Evolutionary conservation across 2,113 vertebrate species (phyloP).

Genomic region (Falco punctatus): DNA sequence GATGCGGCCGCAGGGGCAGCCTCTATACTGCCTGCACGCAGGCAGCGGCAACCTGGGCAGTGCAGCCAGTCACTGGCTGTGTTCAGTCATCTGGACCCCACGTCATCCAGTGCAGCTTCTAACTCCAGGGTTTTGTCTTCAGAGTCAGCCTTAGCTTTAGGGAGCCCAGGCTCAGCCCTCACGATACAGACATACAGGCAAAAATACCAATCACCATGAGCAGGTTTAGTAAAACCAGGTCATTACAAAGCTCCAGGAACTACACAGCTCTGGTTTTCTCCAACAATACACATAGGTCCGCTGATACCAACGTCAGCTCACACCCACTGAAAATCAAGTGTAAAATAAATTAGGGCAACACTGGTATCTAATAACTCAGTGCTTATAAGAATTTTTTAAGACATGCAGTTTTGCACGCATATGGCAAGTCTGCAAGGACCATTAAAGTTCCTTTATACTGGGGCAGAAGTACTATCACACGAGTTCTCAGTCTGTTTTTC

Average conservation of each 20-base stretch:
- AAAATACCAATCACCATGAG: not conserved
- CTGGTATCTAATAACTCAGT: not conserved
- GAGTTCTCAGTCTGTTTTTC: not conserved
- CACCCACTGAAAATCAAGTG: not conserved
- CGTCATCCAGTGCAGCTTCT: not conserved
- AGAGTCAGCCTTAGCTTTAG: not conserved
- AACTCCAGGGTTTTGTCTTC: not conserved
- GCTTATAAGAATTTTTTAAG: not conserved
- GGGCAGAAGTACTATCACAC: not conserved
- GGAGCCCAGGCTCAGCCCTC: not conserved
- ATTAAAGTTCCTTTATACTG: not conserved
- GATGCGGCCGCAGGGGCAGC: not conserved
- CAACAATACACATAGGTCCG: not conserved
- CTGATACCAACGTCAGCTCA: not conserved
- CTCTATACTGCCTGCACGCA: not conserved
- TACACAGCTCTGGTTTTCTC: not conserved
- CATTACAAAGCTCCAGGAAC: not conserved
- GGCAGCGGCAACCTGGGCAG: not conserved
- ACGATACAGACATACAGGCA: not conserved
- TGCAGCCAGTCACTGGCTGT: not conserved
- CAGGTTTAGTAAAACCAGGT: not conserved
- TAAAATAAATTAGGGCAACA: not conserved
- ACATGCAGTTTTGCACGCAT: rapidly evolving
- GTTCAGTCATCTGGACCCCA: not conserved
- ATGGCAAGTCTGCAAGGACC: not conserved